A percentile compares a stretch with the other conserved stretches of the same genome.
Evolutionary conservation across 2,797 vertebrate genomes (phyloP).

Genomic region (Microtus agrestis): DNA sequence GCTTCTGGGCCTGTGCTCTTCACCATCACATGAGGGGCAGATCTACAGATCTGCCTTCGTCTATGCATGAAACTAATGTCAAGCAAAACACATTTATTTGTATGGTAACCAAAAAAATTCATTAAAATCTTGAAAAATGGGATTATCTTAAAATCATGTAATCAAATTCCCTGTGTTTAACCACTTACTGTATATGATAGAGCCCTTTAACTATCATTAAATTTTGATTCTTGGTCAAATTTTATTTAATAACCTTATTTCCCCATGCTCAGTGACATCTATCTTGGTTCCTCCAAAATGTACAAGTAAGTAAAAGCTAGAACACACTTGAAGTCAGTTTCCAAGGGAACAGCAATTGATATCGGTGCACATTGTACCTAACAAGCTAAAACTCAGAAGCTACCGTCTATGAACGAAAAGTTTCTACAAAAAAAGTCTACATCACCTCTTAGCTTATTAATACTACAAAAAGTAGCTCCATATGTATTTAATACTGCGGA

Average conservation of each 20-base stretch:
- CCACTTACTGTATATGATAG: rapidly evolving
- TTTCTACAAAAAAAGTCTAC: not conserved
- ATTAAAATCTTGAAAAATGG: not conserved
- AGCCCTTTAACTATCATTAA: not conserved
- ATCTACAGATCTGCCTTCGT: not conserved
- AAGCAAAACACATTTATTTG: not conserved
- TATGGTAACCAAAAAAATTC: not conserved
- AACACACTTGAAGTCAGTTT: not conserved
- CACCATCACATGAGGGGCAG: not conserved
- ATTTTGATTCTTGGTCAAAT: not conserved
- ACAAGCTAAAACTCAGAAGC: not conserved
- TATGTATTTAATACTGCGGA: not conserved
- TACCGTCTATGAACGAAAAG: not conserved
- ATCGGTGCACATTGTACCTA: not conserved
- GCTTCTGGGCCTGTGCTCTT: not conserved
- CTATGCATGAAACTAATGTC: not conserved
- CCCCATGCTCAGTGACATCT: not conserved
- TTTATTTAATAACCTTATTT: not conserved
- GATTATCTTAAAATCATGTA: not conserved
- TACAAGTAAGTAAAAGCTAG: not conserved
- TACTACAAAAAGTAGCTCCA: not conserved
- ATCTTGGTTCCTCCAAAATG: not conserved
- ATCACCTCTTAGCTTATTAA: not conserved
- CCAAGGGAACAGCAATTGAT: not conserved
- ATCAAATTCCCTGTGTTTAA: not conserved